A percentile compares a stretch with the other conserved stretches of the same genome.
Conservation (phyloP, 2,888 invertebrate species). For the Lepidocyrtoides sp. region DNA sequence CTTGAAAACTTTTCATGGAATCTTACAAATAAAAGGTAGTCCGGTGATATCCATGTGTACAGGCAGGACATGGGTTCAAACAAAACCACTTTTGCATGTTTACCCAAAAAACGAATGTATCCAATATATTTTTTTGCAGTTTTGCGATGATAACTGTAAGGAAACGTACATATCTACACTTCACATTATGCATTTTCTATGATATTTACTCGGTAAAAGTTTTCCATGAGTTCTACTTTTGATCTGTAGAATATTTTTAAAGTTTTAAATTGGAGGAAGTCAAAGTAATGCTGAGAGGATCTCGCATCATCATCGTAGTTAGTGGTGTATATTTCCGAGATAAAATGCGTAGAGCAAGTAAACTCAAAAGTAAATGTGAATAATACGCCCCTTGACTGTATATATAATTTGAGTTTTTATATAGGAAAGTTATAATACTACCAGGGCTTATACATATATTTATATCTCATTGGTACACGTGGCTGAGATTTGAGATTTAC, state of each 20-base stretch:
- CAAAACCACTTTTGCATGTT: neutral
- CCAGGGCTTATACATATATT: no score
- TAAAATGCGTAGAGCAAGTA: slow-evolving; percentile 40
- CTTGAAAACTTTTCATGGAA: slow-evolving; percentile 17
- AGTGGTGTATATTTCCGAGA: slow-evolving; percentile 9
- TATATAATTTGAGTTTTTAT: no score
- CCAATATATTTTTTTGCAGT: neutral
- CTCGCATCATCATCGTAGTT: neutral
- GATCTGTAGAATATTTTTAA: slow-evolving; percentile 49
- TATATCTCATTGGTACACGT: slow-evolving; percentile 35
- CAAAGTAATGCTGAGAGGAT: slow-evolving; percentile 21
- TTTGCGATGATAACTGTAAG: neutral
- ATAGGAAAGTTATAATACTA: no score
- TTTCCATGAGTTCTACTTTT: slow-evolving; percentile 44
- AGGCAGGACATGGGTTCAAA: no score
- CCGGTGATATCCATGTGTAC: no score
- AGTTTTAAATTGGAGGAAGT: slow-evolving; percentile 52
- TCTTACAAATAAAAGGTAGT: neutral
- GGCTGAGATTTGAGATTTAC: slow-evolving; percentile 76
- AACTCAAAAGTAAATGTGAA: slow-evolving; percentile 4
- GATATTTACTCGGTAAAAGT: slow-evolving; percentile 32
- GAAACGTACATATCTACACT: neutral
- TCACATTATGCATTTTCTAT: slow-evolving; percentile 60
- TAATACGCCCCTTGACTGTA: neutral
- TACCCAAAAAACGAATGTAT: neutral